A percentile compares a stretch with the other conserved stretches of the same genome.
phyloP scores from a whole-genome alignment of 2,113 vertebrate species.

The Phyllopteryx taeniolatus region DNA sequence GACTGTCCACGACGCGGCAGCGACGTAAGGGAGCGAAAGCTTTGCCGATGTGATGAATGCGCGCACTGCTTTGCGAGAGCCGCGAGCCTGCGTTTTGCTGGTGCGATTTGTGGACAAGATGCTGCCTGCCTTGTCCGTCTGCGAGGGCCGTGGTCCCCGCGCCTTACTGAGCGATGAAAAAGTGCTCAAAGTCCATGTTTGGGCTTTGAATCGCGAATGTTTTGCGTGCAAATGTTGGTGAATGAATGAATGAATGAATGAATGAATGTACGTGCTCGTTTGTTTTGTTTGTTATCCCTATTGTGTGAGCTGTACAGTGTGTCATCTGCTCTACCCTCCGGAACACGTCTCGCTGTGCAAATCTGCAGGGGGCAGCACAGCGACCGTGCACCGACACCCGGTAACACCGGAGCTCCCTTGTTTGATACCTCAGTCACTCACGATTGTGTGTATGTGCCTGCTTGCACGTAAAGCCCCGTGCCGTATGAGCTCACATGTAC shows the following conservation, averaged over 20 bases:
- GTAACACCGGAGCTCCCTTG: constrained; percentile 24
- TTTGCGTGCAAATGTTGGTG: constrained; percentile 6
- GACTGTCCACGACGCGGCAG: constrained; percentile 31
- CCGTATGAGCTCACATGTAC: constrained; percentile 22
- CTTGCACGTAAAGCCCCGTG: constrained; percentile 20
- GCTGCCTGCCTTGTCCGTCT: neutral
- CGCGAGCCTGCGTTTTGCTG: neutral
- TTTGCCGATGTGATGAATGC: constrained; percentile 11
- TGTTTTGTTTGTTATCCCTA: constrained; percentile 1
- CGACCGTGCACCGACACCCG: constrained; percentile 32
- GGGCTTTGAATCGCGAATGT: neutral
- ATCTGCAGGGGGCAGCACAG: constrained; percentile 67
- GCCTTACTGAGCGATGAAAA: constrained; percentile 15
- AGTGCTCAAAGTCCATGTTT: constrained; percentile 17
- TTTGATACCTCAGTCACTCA: constrained; percentile 22
- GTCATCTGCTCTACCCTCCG: constrained; percentile 29
- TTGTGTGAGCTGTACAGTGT: constrained; percentile 12
- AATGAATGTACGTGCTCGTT: constrained; percentile 5
- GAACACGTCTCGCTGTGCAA: constrained; percentile 31
- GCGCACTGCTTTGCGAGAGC: neutral
- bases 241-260: neutral
- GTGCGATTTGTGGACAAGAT: constrained; percentile 13
- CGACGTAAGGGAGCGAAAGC: constrained; percentile 31
- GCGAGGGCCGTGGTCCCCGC: constrained; percentile 1
- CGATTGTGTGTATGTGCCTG: constrained; percentile 7